Evolutionary conservation across 2,797 vertebrate genomes (phyloP), one percentile per base, ranked within the genome.

Genomic region (Amphiprion clarkii): DNA sequence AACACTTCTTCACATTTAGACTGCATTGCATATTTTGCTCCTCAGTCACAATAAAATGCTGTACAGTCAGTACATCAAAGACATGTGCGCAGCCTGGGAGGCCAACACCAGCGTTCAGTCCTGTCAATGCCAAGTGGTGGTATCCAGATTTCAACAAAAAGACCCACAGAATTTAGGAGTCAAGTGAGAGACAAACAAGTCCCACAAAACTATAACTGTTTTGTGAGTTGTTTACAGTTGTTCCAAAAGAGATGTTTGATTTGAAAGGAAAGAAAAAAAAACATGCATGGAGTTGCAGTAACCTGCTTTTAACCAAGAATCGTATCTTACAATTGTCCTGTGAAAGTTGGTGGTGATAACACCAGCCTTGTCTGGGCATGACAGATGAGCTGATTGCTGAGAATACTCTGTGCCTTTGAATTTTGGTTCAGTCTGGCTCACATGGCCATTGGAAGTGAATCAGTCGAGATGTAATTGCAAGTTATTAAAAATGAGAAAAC

Each of bases 281-380:
- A 57, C 2, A 4, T 6, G 19, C 42, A 19, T 48, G 31, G 42
- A 6, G 46, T 48, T 27, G 13, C 48, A 29, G 42, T 44, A 29
- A 76, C 59, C 10, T 1, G 13, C 40, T 62, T 16, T n/a, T 56
- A 39, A 27, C 40, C 48, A 51, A 33, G n/a, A 70, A 63, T 21
- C 19, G 49, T 17, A 39, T 44, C 56, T 39, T 33, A 62, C 25
- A 54, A 58, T 66, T 61, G 4, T 0, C 42, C 33, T 25, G 25
- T 29, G 25, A 65, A 44, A 3, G 36, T 17, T 17, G 27, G n/a
- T n/a, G 53, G 27, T 59, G 33, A 81, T 62, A 69, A 58, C 51
- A 36, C 3, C 13, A 29, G 36, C 13, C 1, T 10, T 74, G 62
- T n/a, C 49, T 16, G 56, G 52, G 17, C 44, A 27, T 62, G 60